Evolutionary conservation across 2,113 vertebrate species (phyloP).

Genomic region (Lucifuga dentata): DNA sequence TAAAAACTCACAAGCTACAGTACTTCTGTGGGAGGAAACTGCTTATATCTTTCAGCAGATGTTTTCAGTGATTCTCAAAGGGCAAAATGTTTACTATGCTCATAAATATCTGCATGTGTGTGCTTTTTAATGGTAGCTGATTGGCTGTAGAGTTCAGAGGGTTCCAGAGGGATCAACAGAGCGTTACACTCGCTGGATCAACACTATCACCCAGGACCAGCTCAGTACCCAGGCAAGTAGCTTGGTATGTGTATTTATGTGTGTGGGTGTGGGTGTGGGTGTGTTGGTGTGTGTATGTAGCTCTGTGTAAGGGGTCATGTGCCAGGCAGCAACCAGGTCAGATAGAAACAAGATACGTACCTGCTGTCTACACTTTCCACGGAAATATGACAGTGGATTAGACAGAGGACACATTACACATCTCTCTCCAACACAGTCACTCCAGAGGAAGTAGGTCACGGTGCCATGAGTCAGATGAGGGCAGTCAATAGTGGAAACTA

Average conservation of each 20-base stretch:
- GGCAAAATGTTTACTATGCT: not conserved
- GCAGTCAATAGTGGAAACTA: constrained; percentile 31
- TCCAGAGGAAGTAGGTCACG: constrained; percentile 55
- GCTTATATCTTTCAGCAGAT: not conserved
- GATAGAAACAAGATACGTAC: constrained; percentile 76
- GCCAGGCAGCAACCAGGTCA: constrained; percentile 63
- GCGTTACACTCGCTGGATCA: constrained; percentile 97
- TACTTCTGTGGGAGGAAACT: not conserved
- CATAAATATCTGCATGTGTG: constrained; percentile 11
- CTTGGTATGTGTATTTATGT: not conserved
- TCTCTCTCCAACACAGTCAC: constrained; percentile 36
- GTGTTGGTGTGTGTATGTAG: constrained; percentile 16
- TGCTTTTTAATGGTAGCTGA: constrained; percentile 81
- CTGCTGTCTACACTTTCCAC: constrained; percentile 71
- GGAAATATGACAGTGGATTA: constrained; percentile 54
- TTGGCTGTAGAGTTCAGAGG: constrained; percentile 90
- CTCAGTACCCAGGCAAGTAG: constrained; percentile 90
- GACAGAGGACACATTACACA: constrained; percentile 11
- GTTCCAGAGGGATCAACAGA: constrained; percentile 89
- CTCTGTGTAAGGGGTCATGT: constrained; percentile 60
- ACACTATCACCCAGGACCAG: constrained; percentile 86
- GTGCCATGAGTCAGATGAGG: constrained; percentile 36
- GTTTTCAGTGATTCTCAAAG: not conserved
- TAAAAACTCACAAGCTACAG: not conserved
- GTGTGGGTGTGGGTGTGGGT: not conserved